A percentile compares a stretch with the other conserved stretches of the same genome.
phyloP scores from a whole-genome alignment of 1,140 invertebrate genomes.

The Pentalonia nigronervosa region DNA sequence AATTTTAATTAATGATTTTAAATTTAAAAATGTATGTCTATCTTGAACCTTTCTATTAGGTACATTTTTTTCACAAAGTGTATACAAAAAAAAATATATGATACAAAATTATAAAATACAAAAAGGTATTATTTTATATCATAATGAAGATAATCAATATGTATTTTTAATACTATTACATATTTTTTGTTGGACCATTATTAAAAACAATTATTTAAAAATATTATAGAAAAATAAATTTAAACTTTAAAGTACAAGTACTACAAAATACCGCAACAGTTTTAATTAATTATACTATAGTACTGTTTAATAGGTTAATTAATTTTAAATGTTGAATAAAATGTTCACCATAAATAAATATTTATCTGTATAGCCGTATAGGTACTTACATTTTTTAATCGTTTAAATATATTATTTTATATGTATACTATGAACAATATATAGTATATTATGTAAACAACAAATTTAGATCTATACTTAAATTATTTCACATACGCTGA shows the following conservation, averaged over 20 bases:
- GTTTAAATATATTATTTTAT: background rate
- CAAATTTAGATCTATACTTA: background rate
- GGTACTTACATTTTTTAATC: background rate
- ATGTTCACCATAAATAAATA: background rate
- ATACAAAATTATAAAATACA: background rate
- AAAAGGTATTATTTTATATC: background rate
- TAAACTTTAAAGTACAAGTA: background rate
- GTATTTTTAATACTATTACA: background rate
- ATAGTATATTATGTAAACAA: background rate
- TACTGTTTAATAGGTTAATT: background rate
- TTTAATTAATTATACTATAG: conserved; percentile 8
- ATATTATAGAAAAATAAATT: background rate
- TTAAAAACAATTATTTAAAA: conserved; percentile 40
- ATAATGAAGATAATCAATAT: background rate
- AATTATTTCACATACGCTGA: background rate
- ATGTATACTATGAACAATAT: background rate
- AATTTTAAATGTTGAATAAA: background rate
- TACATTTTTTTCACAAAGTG: background rate
- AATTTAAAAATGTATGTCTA: too few relatives aligned
- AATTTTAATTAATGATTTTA: too few relatives aligned
- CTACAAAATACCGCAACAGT: background rate
- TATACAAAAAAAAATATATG: background rate
- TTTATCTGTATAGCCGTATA: background rate
- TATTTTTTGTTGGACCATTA: background rate
- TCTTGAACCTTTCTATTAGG: too few relatives aligned